Evolutionary conservation across 2,113 vertebrate species (phyloP), one percentile per base, ranked within the genome.

Genomic region (Pedionomus torquatus): DNA sequence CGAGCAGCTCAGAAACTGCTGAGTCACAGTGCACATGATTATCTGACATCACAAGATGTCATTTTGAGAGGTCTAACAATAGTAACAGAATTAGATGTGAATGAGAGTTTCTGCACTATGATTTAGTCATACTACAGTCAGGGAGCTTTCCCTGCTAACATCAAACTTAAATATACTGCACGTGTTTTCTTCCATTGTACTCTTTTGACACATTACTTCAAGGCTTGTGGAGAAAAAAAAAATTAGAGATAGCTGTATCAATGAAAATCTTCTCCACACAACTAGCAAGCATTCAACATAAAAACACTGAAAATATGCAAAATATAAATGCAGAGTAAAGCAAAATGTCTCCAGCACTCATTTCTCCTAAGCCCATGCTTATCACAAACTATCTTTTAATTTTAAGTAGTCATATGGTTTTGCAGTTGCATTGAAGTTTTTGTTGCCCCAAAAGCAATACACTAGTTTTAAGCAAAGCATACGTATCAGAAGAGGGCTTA

Each of bases 11-110:
- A 23, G 43, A 89, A 87, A 89, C 3, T 85, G 95, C 94, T 91
- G 95, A 97, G 92, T 97, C 97, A 97, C 37, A 48, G 35, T 9
- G 44, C 63, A 85, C 51, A 6, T 2, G 46, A 43, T 26, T 65
- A 89, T 61, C 51, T 63, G 37, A 58, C 49, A 63, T 54, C 60
- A 81, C 21, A 39, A 37, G 21, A 61, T 0, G 11, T 49, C 76
- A 71, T 64, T 93, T 6, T 51, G 19, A 74, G 33, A 81, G 51
- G 51, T 94, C 71, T 58, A 88, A 89, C 57, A 85, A 86, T 2
- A 86, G 63, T 21, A 90, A 65, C 46, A 81, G 55, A 66, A 16
- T 23, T 7, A 17, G 13, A 43, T 1, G 0, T 5, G 16, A 63
- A 8, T 17, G 5, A 65, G 17, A 20, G 18, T 14, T n/a, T 71